phyloP scores from a whole-genome alignment of 2,113 vertebrate genomes.

The Mus spicilegus region DNA sequence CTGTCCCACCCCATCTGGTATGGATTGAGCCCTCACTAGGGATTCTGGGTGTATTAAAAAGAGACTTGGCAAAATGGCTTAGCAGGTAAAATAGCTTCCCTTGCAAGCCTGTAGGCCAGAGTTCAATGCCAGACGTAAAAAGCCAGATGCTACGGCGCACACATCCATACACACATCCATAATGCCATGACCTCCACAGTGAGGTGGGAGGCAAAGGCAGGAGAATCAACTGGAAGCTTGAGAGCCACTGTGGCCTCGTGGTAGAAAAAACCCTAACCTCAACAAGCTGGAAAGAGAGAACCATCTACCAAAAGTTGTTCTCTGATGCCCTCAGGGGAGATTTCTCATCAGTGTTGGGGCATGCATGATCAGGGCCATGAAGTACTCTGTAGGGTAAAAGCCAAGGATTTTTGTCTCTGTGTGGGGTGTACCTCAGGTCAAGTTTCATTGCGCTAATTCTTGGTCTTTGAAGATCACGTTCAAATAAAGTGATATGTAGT shows the following conservation, averaged over 20 bases:
- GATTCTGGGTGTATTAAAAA: background rate
- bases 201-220: too few relatives aligned
- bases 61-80: background rate
- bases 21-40: background rate
- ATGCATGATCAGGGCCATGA: background rate
- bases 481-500: background rate
- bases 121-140: background rate
- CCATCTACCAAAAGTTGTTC: background rate
- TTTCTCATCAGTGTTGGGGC: background rate
- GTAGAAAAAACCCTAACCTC: background rate
- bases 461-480: background rate
- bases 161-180: background rate
- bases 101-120: too few relatives aligned
- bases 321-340: background rate
- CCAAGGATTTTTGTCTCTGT: background rate
- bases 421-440: background rate
- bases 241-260: background rate
- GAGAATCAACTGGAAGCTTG: too few relatives aligned
- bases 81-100: background rate
- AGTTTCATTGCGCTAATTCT: background rate
- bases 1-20: rapidly evolving
- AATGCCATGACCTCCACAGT: background rate
- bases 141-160: background rate
- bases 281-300: background rate
- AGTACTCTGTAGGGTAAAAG: background rate